A percentile compares a stretch with the other conserved stretches of the same genome.
Evolutionary conservation across 64 coral and sea anemone species (phyloP).

Genomic region (Anthopleura sola): DNA sequence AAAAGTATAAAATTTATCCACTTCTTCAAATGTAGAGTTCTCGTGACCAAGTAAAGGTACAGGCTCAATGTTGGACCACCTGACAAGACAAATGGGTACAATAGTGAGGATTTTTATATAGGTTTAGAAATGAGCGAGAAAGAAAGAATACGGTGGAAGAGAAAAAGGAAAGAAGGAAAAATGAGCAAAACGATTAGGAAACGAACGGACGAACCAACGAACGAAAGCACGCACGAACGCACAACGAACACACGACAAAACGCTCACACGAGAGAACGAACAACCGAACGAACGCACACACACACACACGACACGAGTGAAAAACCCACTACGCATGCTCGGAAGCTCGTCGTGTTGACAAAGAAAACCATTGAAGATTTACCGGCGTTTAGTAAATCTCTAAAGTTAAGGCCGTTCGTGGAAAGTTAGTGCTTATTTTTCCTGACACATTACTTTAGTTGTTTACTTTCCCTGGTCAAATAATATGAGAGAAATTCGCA

Average conservation of each 20-base stretch:
- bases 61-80: conserved; percentile 82
- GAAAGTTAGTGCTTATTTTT: too few relatives aligned
- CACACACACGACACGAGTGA: too few relatives aligned
- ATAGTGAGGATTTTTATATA: background rate
- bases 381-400: too few relatives aligned
- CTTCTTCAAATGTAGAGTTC: conserved; percentile 89
- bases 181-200: too few relatives aligned
- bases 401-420: too few relatives aligned
- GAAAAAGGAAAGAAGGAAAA: too few relatives aligned
- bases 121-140: background rate
- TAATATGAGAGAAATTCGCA: too few relatives aligned
- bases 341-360: too few relatives aligned
- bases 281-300: background rate
- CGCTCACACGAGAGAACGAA: background rate
- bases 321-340: too few relatives aligned
- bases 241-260: background rate
- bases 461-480: too few relatives aligned
- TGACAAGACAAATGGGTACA: conserved; percentile 10
- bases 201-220: background rate
- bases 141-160: background rate
- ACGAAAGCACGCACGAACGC: background rate
- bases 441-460: too few relatives aligned
- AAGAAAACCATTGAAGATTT: too few relatives aligned
- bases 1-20: conserved; percentile 98
- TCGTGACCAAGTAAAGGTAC: conserved; percentile 70